These are phyloP conservation scores for Caenorhabditis parvicauda DNA, from an alignment of 2,888 invertebrate species.

Conservation along the genomic window DNA sequence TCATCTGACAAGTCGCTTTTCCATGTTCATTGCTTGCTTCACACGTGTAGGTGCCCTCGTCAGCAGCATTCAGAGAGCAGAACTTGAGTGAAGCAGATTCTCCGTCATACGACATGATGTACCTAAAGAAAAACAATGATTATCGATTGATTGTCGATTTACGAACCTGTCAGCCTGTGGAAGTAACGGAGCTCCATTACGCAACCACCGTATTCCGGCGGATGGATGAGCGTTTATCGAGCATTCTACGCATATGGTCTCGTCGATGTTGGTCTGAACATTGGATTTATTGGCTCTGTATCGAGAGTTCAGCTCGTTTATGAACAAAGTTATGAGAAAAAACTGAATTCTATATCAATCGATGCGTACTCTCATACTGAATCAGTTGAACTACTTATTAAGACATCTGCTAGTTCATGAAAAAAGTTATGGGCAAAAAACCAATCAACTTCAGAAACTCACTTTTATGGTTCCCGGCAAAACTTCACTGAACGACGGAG, in stretches of 20 bases:
- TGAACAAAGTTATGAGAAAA: too few species aligned
- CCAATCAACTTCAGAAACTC: too few species aligned
- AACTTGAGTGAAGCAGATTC: constrained; percentile 59
- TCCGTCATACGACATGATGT: constrained; percentile 59
- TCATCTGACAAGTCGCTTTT: constrained; percentile 67
- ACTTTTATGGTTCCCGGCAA: constrained; percentile 51
- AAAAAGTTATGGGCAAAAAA: too few species aligned
- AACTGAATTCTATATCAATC: not conserved
- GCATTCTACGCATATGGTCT: constrained; percentile 57
- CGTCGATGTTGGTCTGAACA: constrained; percentile 38
- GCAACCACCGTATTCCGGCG: constrained; percentile 54
- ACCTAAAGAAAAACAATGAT: constrained; percentile 14
- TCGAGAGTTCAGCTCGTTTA: not conserved
- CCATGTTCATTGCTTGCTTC: constrained; percentile 77
- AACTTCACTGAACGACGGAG: constrained; percentile 56
- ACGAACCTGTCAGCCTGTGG: constrained; percentile 46
- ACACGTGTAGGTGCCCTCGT: constrained; percentile 73
- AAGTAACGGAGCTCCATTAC: constrained; percentile 49
- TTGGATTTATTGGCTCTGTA: not conserved
- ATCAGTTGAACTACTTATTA: not conserved
- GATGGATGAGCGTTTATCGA: constrained; percentile 55
- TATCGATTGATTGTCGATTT: not conserved
- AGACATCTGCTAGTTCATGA: not conserved
- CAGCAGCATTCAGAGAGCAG: constrained; percentile 24
- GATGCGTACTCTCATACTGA: not conserved